Conservation (phyloP, 2,113 vertebrate genomes). For the Bos taurus region DNA sequence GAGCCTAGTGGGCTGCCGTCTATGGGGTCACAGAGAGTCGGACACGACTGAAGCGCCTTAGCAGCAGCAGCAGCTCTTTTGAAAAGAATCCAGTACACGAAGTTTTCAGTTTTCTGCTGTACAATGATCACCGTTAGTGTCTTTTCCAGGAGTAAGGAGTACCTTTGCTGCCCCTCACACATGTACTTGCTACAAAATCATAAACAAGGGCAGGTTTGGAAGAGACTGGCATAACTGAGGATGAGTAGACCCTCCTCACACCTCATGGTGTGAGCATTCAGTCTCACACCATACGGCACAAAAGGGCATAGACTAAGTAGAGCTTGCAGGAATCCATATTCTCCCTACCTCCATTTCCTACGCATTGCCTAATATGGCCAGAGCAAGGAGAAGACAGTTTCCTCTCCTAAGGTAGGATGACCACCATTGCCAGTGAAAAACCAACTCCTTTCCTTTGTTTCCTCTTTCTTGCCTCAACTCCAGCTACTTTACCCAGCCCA, state of each 20-base stretch:
- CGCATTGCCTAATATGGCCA: neutral
- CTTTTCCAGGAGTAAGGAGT: neutral
- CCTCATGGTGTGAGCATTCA: neutral
- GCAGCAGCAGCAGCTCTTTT: neutral
- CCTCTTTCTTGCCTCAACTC: neutral
- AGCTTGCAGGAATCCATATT: neutral
- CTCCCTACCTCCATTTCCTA: neutral
- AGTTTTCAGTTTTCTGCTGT: neutral
- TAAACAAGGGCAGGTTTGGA: neutral
- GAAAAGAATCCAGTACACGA: slow-evolving; percentile 22
- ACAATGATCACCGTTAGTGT: neutral
- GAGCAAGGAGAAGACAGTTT: neutral
- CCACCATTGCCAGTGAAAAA: neutral
- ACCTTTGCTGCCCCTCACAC: neutral
- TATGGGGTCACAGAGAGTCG: neutral
- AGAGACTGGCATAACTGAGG: neutral
- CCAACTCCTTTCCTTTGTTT: neutral
- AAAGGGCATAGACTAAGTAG: neutral
- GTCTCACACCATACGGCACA: neutral
- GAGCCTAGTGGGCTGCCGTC: neutral
- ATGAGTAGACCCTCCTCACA: neutral
- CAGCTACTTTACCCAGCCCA: neutral
- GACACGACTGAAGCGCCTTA: neutral
- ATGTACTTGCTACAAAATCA: neutral
- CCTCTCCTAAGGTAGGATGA: neutral